Base-by-base conservation (phyloP, 2,797 vertebrate species). In the Cyclura pinguis region DNA sequence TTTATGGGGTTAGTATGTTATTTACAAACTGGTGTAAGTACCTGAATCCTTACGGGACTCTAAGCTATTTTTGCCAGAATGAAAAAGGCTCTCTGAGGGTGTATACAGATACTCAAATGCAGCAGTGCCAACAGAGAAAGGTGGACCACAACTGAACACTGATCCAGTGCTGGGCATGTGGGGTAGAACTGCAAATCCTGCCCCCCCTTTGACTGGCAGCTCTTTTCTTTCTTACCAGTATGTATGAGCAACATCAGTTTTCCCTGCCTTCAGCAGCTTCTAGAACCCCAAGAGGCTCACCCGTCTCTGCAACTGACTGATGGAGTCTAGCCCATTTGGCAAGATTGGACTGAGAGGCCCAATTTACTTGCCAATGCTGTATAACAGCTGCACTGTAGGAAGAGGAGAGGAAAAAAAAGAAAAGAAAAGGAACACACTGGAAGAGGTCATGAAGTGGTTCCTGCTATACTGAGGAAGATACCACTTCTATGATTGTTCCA, bases 1-100 rank as follows among this genome's bases (percentile, higher is more conserved):
- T 59, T 57, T 29, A 42, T 32, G 50, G 3, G 27, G 72, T 77
- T 47, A 73, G 57, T 55, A 86, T 2, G 14, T 87, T 72, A 88
- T 91, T 62, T 88, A n/a, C 14, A 73, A 18, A 90, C 89, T 88
- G 88, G 92, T 84, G 81, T 47, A 55, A 0, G 85, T 83, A 12
- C 89, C 92, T 95, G 94, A 93, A 86, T 91, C 89, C 88, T 93
- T 94, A 94, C 57, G 93, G 93, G 90, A 94, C 77, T 93, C 92
- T 91, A 62, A 78, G 8, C 16, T 77, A 73, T 22, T 0, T 0
- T 74, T 92, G 92, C 92, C 86, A 91, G 88, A 32, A 20, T 57
- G 50, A 18, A 72, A 85, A 82, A 62, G 32, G 29, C 2, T 14
- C n/a, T 83, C 29, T 67, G 27, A 69, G 32, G 69, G 14, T 32